These are phyloP conservation scores for Characodon lateralis DNA, from an alignment of 2,797 vertebrate genomes.

Conservation along the genomic window DNA sequence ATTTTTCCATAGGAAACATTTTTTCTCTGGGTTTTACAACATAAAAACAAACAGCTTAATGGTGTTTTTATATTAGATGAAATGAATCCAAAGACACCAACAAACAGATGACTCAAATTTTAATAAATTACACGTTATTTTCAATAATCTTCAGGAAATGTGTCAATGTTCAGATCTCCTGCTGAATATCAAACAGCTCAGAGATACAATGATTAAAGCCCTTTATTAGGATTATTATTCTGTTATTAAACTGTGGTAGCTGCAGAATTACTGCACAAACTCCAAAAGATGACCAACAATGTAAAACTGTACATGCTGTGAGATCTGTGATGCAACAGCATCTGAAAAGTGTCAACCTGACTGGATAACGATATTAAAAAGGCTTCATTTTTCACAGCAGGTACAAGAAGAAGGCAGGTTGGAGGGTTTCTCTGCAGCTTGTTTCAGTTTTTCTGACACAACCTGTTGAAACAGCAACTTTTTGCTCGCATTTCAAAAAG, in stretches of 20 bases:
- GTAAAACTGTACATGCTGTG: not conserved
- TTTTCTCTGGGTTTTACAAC: not conserved
- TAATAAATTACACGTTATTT: constrained; percentile 28
- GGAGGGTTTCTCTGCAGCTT: constrained; percentile 4
- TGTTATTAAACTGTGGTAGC: constrained; percentile 2
- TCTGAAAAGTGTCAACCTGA: not conserved
- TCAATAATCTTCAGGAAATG: constrained; percentile 7
- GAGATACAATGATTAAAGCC: constrained; percentile 18
- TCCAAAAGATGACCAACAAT: not conserved
- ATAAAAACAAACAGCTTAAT: not conserved
- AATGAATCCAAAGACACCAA: constrained; percentile 34
- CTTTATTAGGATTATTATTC: constrained; percentile 14
- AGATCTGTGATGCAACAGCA: not conserved
- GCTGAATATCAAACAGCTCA: constrained; percentile 28
- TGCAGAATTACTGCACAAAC: constrained; percentile 22
- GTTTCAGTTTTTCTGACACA: not conserved
- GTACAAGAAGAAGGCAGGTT: not conserved
- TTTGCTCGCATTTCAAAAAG: constrained; percentile 4
- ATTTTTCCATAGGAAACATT: too few relatives aligned
- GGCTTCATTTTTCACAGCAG: constrained; percentile 11
- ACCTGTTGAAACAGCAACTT: constrained; percentile 12
- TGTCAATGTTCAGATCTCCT: constrained; percentile 32
- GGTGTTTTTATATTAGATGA: not conserved
- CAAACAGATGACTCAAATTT: constrained; percentile 29
- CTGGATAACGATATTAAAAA: not conserved